Base-by-base conservation (phyloP, 2,113 vertebrate species). In the Petrocephalus zakoni region DNA sequence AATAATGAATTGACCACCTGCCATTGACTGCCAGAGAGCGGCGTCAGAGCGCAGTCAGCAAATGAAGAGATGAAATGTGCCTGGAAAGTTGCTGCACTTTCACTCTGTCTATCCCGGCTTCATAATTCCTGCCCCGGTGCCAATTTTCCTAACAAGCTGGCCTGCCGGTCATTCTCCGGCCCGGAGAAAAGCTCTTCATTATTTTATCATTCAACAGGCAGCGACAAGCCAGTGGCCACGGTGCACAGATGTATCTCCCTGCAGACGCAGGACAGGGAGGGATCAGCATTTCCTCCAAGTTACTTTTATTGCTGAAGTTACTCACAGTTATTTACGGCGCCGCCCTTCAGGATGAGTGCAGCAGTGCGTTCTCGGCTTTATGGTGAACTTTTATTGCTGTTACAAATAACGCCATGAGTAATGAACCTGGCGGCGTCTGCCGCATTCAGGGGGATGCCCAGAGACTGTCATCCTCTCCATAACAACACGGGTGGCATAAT, bases 401-500 rank as follows among this genome's bases (percentile, higher is more conserved):
- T 93, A 90, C n/a, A 49, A 88, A 92, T 93, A 90, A 91, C 91
- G 88, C 90, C 61, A 55, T 87, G 89, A 88, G 89, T 92, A 92
- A 94, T 92, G 87, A 89, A 91, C 86, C 91, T 22, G 17, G 90
- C 91, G 46, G 17, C 52, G 72, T 72, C 91, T 29, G 53, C 51
- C 5, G 52, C 85, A 86, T 90, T 88, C 90, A 90, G 72, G 15
- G 46, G 46, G 82, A 93, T 88, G 86, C 87, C 4, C 89, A 61
- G 46, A 61, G 89, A 89, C 89, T 85, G 89, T 87, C 84, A 64
- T 68, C 90, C 87, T 88, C 89, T 88, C 78, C 56, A 17, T 87
- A 90, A 93, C 91, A 91, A 86, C 88, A 75, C 4, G 53, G 89
- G 91, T 90, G 91, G 89, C 90, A 91, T 91, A 90, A 92, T 94